Evolutionary conservation across 2,113 vertebrate species (phyloP), one percentile per base, ranked within the genome.

Genomic region (Barbus barbus): DNA sequence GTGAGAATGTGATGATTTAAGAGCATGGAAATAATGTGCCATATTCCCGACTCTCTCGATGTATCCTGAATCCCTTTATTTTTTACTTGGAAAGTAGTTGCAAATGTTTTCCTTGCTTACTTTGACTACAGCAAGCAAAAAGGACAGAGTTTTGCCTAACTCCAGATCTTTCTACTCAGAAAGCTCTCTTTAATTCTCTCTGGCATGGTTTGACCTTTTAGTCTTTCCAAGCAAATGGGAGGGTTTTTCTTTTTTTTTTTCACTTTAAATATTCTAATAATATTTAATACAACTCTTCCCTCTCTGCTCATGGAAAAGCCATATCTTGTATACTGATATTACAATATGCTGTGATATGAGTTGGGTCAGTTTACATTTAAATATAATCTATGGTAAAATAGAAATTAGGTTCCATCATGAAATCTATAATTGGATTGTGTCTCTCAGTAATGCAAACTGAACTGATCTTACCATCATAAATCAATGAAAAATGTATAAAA

Each of bases 41-140:
- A n/a, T n/a, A n/a, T n/a, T n/a, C n/a, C n/a, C n/a, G 53, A 41
- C 56, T 60, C 69, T 77, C 24, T 60, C 76, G 13, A 0, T 20
- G 71, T 18, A 48, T 33, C 56, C 63, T 58, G 46, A 11, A 16
- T 81, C 58, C 31, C 7, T 33, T 26, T 11, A 65, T 20, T 89
- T n/a, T 46, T 89, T n/a, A 78, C 86, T 89, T 86, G 86, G 75
- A 89, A 89, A 89, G 58, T 71, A 89, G 78, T 87, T 87, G 88
- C 88, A 89, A 89, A 89, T 89, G 13, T 72, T 11, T 22, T 41
- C 44, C 78, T 81, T 28, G 20, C 65, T 44, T 82, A 28, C 53
- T 88, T 88, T 88, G 84, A 88, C 73, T 88, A 31, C 36, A 71
- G 26, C 5, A 16, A 77, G 58, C 44, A 83, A 83, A 63, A 61